Base-by-base conservation (phyloP, 2,797 vertebrate genomes). In the Lophura swinhoii region DNA sequence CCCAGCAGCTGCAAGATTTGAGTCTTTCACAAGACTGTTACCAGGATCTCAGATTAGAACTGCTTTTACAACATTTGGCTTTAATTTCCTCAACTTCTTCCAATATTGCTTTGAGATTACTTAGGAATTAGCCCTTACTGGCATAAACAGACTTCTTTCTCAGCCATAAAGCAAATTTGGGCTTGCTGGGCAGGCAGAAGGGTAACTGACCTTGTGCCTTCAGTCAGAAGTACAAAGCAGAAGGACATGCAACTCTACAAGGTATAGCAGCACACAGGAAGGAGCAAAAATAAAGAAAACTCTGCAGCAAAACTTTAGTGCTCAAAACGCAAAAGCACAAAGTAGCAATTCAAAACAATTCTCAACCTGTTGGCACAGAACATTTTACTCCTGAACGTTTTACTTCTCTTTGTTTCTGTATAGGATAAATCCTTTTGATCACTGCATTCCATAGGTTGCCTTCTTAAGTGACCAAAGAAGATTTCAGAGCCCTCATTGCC, bases 21-120 rank as follows among this genome's bases (percentile, higher is more conserved):
- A 59, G 53, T 91, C 43, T 93, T 79, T 77, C 41, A 77, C 66
- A 85, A 83, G 58, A 21, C 77, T 84, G 23, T 67, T 87, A 35
- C 87, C 87, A 88, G 71, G 33, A 83, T 62, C 84, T 87, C 62
- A 60, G 43, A 90, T 94, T 48, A 96, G 78, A 87, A 91, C 49
- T 41, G n/a, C 72, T 88, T 75, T 72, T 91, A 87, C 0, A 2
- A 44, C n/a, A 68, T 37, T 94, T 94, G 84, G 78, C 84, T 94
- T 90, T 49, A 20, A 77, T 79, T 88, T 84, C 53, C 68, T 82
- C 87, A 95, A 84, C 39, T 53, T 88, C 64, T 88, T 87, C 71
- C 60, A 78, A 0, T 59, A 76, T 29, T 73, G 15, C 71, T 88
- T n/a, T 63, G 79, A 87, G 60, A 90, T 88, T 56, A 59, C 20